Evolutionary conservation across 1,140 invertebrate genomes (phyloP), one percentile per base, ranked within the genome.

Genomic region (Heliconius hermathena): DNA sequence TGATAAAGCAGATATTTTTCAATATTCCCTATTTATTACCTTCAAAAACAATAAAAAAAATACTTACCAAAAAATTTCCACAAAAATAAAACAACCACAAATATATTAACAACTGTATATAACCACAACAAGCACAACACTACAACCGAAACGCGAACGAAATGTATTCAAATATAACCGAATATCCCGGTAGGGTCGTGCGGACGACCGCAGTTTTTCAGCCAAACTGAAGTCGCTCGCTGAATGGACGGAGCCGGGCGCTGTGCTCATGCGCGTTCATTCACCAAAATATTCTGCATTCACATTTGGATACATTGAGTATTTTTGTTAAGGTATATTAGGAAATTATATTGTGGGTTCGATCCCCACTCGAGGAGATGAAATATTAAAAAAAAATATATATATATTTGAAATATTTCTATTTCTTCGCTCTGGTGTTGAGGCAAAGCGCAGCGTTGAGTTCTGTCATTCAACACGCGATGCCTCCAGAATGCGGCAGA

Each of bases 251-350:
- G 79, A 72, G 57, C 79, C 73, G 60, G 72, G 80, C 83, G 86
- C 80, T 77, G 81, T 87, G 88, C 76, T 90, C 91, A 92, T 92
- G 91, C 91, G 91, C 91, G 82, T 78, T 87, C 76, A 84, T 81
- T 83, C 77, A 79, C 71, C 36, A 72, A 72, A 36, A 72, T 38
- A 20, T 38, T 38, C 71, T 72, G 60, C 71, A 38, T 72, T 72
- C 38, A 72, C 26, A 36, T 71, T 71, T 36, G 16, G n/a, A 18
- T 33, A 73, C 38, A 73, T 73, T 60, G n/a, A 22, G 54, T 22
- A 9, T 60, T 22, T 22, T 9, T 22, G 18, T 18, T 52, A 52
- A 20, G 1, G 6, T 8, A 46, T 46, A 1, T 20, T 52, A 52
- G 1, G 18, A 52, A 16, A 52, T 18, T 52, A 26, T 26, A 26